phyloP scores from a whole-genome alignment of 2,888 invertebrate species.

The Thereva nobilitata region DNA sequence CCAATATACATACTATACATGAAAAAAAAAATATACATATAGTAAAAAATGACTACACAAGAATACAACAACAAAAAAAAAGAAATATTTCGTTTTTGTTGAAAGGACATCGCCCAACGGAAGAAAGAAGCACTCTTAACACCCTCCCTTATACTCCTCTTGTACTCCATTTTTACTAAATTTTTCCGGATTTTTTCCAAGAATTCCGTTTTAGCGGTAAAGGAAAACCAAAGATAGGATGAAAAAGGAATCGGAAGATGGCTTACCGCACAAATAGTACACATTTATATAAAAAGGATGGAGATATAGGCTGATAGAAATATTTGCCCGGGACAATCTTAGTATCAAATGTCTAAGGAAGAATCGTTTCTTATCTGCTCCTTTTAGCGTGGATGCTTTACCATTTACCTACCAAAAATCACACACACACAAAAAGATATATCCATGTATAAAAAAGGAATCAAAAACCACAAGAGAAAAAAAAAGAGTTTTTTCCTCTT shows the following conservation, averaged over 20 bases:
- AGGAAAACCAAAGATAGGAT: too few species aligned
- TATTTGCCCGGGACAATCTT: constrained; percentile 1
- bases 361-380: constrained; percentile 1
- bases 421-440: neutral
- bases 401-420: too few species aligned
- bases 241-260: too few species aligned
- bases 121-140: too few species aligned
- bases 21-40: neutral
- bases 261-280: too few species aligned
- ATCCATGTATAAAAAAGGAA: neutral
- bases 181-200: too few species aligned
- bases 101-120: too few species aligned
- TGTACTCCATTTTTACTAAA: too few species aligned
- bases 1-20: too few species aligned
- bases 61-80: neutral
- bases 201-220: too few species aligned
- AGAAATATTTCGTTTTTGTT: neutral
- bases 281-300: too few species aligned
- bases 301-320: neutral
- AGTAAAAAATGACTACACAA: neutral
- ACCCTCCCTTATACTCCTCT: too few species aligned
- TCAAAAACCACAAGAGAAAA: neutral
- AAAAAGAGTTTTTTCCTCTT: constrained; percentile 5
- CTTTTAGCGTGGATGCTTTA: neutral
- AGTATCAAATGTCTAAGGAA: constrained; percentile 5